These are phyloP conservation scores for Rhynchopsitta pachyrhyncha DNA, from an alignment of 2,113 vertebrate species.

Conservation along the genomic window DNA sequence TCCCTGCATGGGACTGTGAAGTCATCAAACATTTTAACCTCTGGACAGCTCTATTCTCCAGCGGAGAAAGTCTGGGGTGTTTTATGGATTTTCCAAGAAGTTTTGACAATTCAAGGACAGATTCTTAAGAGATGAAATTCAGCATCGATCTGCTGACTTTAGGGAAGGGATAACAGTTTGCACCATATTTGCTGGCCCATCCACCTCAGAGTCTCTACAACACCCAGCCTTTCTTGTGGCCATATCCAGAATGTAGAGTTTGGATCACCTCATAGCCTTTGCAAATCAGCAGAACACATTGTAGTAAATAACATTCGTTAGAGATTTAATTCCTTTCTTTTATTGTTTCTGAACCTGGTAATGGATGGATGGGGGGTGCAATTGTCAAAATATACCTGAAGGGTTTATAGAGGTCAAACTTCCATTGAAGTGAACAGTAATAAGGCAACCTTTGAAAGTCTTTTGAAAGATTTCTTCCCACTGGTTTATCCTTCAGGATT, in stretches of 20 bases:
- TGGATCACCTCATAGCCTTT: background rate
- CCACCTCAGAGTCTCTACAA: background rate
- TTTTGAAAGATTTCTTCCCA: conserved; percentile 9
- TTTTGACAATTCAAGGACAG: background rate
- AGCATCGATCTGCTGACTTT: background rate
- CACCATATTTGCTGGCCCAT: background rate
- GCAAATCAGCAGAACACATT: background rate
- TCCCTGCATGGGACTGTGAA: background rate
- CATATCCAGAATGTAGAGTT: background rate
- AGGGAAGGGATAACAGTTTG: background rate
- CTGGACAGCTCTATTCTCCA: background rate
- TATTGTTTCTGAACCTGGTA: background rate
- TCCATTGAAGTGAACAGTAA: background rate
- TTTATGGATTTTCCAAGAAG: background rate
- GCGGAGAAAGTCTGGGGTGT: background rate
- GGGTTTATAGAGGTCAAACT: background rate
- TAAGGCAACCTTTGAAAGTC: background rate
- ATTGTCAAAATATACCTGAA: background rate
- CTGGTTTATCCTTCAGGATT: conserved; percentile 21
- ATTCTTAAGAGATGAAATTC: background rate
- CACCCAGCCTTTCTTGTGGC: background rate
- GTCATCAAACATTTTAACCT: background rate
- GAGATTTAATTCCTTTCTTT: background rate
- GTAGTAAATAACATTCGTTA: background rate
- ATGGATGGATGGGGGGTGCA: background rate